phyloP scores from a whole-genome alignment of 2,888 invertebrate species.

The Nomada hirtipes region DNA sequence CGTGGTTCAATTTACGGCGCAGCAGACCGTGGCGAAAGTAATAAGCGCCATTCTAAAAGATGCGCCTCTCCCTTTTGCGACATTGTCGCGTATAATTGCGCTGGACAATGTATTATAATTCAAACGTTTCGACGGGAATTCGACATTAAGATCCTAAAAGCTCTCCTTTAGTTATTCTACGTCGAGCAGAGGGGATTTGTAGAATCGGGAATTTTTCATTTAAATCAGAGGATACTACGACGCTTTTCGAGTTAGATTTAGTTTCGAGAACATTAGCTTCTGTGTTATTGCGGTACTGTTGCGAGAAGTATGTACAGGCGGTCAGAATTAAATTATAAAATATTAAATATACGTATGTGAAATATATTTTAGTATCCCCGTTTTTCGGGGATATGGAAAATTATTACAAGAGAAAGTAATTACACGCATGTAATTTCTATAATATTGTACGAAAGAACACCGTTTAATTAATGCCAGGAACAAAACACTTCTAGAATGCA shows the following conservation, averaged over 20 bases:
- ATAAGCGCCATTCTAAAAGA: constrained; percentile 11
- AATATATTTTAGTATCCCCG: too few relatives aligned
- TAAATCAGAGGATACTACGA: too few relatives aligned
- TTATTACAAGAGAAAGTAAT: too few relatives aligned
- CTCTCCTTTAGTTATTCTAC: background rate
- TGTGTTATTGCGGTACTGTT: too few relatives aligned
- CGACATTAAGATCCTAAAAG: background rate
- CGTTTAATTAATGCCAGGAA: background rate
- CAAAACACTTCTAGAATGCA: background rate
- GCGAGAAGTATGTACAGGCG: too few relatives aligned
- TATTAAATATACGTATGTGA: too few relatives aligned
- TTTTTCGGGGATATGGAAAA: too few relatives aligned
- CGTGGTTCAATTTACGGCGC: constrained; percentile 19
- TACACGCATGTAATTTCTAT: background rate
- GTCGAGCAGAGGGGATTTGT: background rate
- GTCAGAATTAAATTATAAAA: too few relatives aligned
- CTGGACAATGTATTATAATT: constrained; percentile 19
- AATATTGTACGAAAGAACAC: background rate
- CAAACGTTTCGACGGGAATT: background rate
- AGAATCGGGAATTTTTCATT: too few relatives aligned
- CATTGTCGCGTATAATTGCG: constrained; percentile 7
- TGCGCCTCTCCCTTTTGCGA: background rate
- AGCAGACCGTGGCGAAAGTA: constrained; percentile 11
- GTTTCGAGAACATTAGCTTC: too few relatives aligned
- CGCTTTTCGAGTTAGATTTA: too few relatives aligned